These are phyloP conservation scores for Achlya flavicornis DNA, from an alignment of 2,888 invertebrate species.

Conservation along the genomic window DNA sequence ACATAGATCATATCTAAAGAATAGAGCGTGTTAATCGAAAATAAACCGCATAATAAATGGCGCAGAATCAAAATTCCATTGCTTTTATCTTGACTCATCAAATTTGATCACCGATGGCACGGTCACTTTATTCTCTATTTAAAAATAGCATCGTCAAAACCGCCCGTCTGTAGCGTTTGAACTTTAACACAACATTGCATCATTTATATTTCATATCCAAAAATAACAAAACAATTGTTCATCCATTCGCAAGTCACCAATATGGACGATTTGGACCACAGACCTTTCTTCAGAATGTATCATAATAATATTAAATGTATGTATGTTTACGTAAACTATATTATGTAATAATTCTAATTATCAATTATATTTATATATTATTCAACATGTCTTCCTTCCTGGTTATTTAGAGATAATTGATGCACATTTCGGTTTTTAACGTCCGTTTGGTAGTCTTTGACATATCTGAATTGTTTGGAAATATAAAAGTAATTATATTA, in stretches of 20 bases:
- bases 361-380: neutral
- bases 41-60: too few relatives aligned
- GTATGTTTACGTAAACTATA: neutral
- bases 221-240: slow-evolving; percentile 10
- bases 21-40: too few relatives aligned
- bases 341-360: slow-evolving; percentile 1
- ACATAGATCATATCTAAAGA: too few relatives aligned
- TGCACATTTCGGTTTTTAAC: too few relatives aligned
- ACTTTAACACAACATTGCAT: slow-evolving; percentile 24
- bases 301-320: neutral
- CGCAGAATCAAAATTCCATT: too few relatives aligned
- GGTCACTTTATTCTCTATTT: neutral
- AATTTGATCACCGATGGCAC: too few relatives aligned
- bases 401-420: neutral
- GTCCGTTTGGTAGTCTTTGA: too few relatives aligned
- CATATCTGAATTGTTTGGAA: too few relatives aligned
- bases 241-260: neutral
- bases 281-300: neutral
- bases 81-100: too few relatives aligned
- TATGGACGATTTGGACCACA: neutral
- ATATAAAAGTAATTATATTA: too few relatives aligned
- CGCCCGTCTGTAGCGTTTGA: slow-evolving; percentile 22
- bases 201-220: slow-evolving; percentile 25
- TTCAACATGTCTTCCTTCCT: neutral
- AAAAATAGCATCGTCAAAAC: slow-evolving; percentile 14